These are phyloP conservation scores for Halisarca cf. caerulea DNA, from an alignment of 37 sponge, comb jelly and placozoan genomes.

Conservation along the genomic window DNA sequence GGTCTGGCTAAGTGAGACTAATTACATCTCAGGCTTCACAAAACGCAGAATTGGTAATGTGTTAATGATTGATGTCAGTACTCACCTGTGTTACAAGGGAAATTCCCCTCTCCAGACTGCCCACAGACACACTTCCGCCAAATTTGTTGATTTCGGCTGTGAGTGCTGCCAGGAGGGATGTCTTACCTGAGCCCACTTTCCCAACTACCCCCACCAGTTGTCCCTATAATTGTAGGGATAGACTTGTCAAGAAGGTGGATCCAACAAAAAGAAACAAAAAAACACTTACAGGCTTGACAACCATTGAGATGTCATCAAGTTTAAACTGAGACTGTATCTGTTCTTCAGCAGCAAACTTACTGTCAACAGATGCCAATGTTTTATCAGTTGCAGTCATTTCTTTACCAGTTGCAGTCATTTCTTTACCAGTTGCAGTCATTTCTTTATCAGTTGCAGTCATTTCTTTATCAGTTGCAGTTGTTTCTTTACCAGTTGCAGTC, in stretches of 20 bases:
- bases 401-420: not conserved
- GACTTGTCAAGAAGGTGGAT: too few relatives aligned
- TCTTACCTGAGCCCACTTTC: slow-evolving; percentile 90
- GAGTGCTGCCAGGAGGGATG: slow-evolving; percentile 88
- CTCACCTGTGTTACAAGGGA: slow-evolving; percentile 54
- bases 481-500: not conserved
- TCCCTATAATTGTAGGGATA: slow-evolving; percentile 51
- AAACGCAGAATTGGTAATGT: too few relatives aligned
- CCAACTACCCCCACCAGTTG: slow-evolving; percentile 91
- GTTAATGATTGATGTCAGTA: too few relatives aligned
- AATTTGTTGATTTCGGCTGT: slow-evolving; percentile 82
- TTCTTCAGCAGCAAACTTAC: not conserved
- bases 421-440: not conserved
- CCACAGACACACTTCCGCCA: slow-evolving; percentile 31
- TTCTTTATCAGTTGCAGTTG: not conserved
- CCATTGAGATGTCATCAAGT: not conserved
- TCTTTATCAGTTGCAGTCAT: slow-evolving; percentile 13
- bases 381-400: not conserved
- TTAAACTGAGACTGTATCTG: not conserved
- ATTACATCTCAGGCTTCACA: too few relatives aligned
- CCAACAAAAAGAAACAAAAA: too few relatives aligned
- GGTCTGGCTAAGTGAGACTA: too few relatives aligned
- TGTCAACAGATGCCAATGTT: not conserved
- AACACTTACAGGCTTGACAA: not conserved
- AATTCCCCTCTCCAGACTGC: slow-evolving; percentile 36